Evolutionary conservation across 2,113 vertebrate genomes (phyloP), one percentile per base, ranked within the genome.

Genomic region (Alectura lathami): DNA sequence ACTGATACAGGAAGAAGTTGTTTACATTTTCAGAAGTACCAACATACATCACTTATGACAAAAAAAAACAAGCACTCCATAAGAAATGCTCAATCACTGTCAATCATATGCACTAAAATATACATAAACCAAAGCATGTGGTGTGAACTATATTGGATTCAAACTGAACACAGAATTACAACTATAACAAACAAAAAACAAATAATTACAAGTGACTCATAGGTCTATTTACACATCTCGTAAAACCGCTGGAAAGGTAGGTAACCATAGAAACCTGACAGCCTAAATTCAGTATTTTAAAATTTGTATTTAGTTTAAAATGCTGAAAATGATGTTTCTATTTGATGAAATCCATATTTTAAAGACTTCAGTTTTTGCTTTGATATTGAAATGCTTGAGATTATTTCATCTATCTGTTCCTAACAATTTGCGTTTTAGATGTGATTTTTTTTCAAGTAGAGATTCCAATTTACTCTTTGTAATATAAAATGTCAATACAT

Each of bases 11-110:
- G 97, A 98, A 98, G 97, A 97, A 97, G 96, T 98, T 98, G 98
- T 99, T 99, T 98, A 98, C 95, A 95, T 98, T 98, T 98, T 97
- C 97, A 97, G 96, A 96, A 98, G 97, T 96, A 98, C 96, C 98
- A 98, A 98, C 98, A 98, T 98, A 98, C 97, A 98, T 98, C 98
- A 98, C 97, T 97, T 97, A 97, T 92, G 98, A 98, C 98, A 98
- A 98, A 98, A 98, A 97, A 98, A 98, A 98, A 96, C 97, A 98
- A 98, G 97, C 97, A 97, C 97, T 96, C 96, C 91, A 96, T 97
- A 97, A 97, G 96, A 97, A 98, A 98, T 97, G 97, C 97, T 99
- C 98, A 97, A 98, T 98, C 98, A 98, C 98, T 98, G 98, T 98
- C 98, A 99, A 98, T 98, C 98, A 98, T 62, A 89, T 66, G 88